Evolutionary conservation across 1,140 invertebrate species (phyloP), one percentile per base, ranked within the genome.

Genomic region (Hylyphantes graminicola): DNA sequence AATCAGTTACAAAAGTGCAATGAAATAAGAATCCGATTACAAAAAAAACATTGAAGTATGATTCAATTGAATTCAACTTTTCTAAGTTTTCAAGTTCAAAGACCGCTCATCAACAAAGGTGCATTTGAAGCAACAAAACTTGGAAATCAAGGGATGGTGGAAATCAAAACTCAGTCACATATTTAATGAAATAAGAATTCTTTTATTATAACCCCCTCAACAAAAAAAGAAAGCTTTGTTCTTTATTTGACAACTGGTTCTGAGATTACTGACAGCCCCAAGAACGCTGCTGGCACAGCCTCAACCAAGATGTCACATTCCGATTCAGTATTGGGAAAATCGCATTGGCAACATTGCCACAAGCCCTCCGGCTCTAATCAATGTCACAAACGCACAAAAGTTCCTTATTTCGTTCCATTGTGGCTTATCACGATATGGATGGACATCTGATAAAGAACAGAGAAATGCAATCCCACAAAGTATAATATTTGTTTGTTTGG

Each of bases 231-330:
- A 10, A 65, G 17, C 63, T 78, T 78, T 78, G 61, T 65, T 67
- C 63, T 54, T 65, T 65, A 67, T 78, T 78, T 78, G 76, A 78
- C 76, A 78, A 67, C 61, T 67, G 51, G 61, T 65, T 67, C 76
- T 78, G 65, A 35, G 35, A 65, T 21, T 65, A 13, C 63, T 78
- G 76, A 55, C 76, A 78, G 63, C 10, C 0, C 67, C 35, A 35
- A 21, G 21, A 78, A 51, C n/a, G 51, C 51, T 78, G 50, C 35
- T 21, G 51, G 63, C 57, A 13, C 13, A 76, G 35, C 48, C 74
- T 64, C 74, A 55, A 54, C 48, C 50, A 64, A 65, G 48, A 53
- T 15, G 63, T 78, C n/a, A 67, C 76, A 78, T 78, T 78, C 76
- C 76, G 54, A 78, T 78, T 35, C 35, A 35, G 15, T 12, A 17